Evolutionary conservation across 1,140 invertebrate genomes (phyloP).

Genomic region (Onthophagus taurus): DNA sequence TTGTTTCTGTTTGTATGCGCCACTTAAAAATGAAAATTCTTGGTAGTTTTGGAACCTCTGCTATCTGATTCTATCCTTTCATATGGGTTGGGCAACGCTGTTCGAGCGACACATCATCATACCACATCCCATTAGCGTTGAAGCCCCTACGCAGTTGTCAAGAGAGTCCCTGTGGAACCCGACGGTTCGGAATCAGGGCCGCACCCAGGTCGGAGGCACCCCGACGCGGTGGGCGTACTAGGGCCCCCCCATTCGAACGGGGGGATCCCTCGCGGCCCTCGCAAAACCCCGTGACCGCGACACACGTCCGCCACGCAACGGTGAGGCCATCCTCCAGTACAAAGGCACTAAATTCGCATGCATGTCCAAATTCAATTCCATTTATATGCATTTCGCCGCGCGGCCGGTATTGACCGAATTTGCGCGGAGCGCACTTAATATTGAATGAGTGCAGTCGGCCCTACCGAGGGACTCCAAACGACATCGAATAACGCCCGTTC

Average conservation of each 20-base stretch:
- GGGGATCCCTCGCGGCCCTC: background rate
- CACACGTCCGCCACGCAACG: no score
- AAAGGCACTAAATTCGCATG: constrained; percentile 7
- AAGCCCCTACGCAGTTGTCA: constrained; percentile 46
- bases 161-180: constrained; percentile 42
- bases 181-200: constrained; percentile 45
- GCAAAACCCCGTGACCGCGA: background rate
- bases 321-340: constrained; percentile 1
- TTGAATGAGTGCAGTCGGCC: no score
- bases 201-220: constrained; percentile 41
- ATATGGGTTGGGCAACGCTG: no score
- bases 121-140: constrained; percentile 33
- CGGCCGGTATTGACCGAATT: constrained; percentile 2
- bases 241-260: constrained; percentile 6
- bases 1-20: no score
- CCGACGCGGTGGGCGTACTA: no score
- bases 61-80: no score
- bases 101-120: no score
- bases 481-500: no score
- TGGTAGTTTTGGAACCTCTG: no score
- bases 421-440: background rate
- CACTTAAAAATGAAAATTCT: no score
- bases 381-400: constrained; percentile 10
- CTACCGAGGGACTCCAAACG: no score
- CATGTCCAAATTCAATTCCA: constrained; percentile 15